These are phyloP conservation scores for Cossypha heuglini DNA, from an alignment of 2,797 vertebrate genomes.

Conservation along the genomic window DNA sequence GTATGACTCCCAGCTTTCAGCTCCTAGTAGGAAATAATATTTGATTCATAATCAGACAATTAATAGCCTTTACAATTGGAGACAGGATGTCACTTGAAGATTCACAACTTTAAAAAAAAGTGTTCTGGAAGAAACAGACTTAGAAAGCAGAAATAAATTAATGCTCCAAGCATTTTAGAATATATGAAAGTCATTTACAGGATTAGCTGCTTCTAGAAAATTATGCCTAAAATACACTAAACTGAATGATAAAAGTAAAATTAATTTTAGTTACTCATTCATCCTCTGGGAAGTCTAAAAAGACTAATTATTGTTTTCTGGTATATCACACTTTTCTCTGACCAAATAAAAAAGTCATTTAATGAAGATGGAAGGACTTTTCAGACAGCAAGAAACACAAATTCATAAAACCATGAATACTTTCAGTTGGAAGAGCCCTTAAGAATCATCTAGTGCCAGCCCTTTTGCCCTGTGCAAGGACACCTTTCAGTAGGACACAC, in stretches of 20 bases:
- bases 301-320: neutral
- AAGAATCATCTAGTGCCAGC: neutral
- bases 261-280: neutral
- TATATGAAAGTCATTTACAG: neutral
- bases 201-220: neutral
- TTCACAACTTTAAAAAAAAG: neutral
- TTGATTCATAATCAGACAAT: neutral
- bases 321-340: neutral
- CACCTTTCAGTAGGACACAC: neutral
- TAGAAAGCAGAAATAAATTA: neutral
- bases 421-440: neutral
- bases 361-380: neutral
- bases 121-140: neutral
- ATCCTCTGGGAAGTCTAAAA: neutral
- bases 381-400: neutral
- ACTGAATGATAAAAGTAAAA: neutral
- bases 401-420: neutral
- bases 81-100: neutral
- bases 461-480: neutral
- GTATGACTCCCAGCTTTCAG: neutral
- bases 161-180: neutral
- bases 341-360: neutral
- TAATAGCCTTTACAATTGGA: neutral
- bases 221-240: neutral
- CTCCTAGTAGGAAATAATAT: neutral